Evolutionary conservation across 2,113 vertebrate genomes (phyloP).

Genomic region (western clawed frog (Xenopus tropicalis)): DNA sequence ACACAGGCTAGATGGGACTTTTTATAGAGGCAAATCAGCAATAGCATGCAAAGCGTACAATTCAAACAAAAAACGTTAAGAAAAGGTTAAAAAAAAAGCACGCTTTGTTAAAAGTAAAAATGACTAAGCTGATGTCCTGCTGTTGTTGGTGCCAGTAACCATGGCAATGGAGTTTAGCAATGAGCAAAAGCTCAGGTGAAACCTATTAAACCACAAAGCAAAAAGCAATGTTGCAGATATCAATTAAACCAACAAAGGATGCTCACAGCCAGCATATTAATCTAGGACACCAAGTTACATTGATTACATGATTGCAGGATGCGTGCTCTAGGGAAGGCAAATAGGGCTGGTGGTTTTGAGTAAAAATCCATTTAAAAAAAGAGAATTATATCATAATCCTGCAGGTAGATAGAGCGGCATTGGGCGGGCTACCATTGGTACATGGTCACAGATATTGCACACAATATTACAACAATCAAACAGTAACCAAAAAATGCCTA

Average conservation of each 20-base stretch:
- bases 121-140: not conserved
- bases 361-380: slow-evolving; percentile 5
- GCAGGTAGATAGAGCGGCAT: not conserved
- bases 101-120: slow-evolving; percentile 19
- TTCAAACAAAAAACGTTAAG: not conserved
- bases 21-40: too few species aligned
- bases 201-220: slow-evolving; percentile 15
- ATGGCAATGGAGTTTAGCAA: slow-evolving; percentile 16
- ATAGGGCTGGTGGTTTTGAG: slow-evolving; percentile 6
- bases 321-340: not conserved
- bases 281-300: slow-evolving; percentile 4
- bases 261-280: slow-evolving; percentile 2
- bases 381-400: slow-evolving; percentile 3
- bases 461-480: not conserved
- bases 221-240: slow-evolving; percentile 13
- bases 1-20: too few species aligned
- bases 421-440: not conserved
- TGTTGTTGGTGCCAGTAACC: not conserved
- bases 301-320: slow-evolving; percentile 22
- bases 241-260: slow-evolving; percentile 12
- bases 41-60: too few species aligned
- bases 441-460: not conserved
- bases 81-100: not conserved
- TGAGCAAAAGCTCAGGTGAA: slow-evolving; percentile 20
- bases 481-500: too few species aligned